Conservation (phyloP, 37 sponge, comb jelly and placozoan genomes). For the Eunapius fragilis region DNA sequence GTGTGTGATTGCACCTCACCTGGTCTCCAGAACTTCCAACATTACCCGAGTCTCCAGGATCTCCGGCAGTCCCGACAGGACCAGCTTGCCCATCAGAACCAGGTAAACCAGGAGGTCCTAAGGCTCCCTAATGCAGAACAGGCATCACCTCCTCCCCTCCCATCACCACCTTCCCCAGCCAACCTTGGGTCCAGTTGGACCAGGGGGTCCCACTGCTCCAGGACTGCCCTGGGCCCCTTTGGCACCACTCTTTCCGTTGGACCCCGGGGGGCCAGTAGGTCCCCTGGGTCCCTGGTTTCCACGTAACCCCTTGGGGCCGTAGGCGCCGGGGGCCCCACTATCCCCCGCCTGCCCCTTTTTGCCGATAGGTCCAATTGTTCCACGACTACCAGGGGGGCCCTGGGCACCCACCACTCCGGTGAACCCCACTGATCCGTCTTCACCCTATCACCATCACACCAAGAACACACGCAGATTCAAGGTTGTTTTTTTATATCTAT, state of each 20-base stretch:
- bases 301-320: slow-evolving; percentile 6
- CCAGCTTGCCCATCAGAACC: slow-evolving; percentile 53
- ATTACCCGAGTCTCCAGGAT: slow-evolving; percentile 35
- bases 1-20: slow-evolving; percentile 9
- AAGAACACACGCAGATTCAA: background rate
- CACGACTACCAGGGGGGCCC: slow-evolving; percentile 49
- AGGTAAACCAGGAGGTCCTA: slow-evolving; percentile 30
- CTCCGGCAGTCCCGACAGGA: slow-evolving; percentile 23
- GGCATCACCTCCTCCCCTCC: background rate
- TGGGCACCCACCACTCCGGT: slow-evolving; percentile 53
- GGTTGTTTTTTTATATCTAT: no score
- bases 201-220: slow-evolving; percentile 50
- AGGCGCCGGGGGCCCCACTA: slow-evolving; percentile 3
- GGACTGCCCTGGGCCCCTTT: slow-evolving; percentile 37
- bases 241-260: slow-evolving; percentile 58
- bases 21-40: slow-evolving; percentile 40
- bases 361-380: slow-evolving; percentile 31
- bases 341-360: slow-evolving; percentile 34
- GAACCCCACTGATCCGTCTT: slow-evolving; percentile 53
- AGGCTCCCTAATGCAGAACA: slow-evolving; percentile 4
- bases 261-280: slow-evolving; percentile 29
- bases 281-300: slow-evolving; percentile 34
- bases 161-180: background rate
- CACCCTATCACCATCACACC: slow-evolving; percentile 34
- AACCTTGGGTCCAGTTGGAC: slow-evolving; percentile 26